Evolutionary conservation across 1,140 invertebrate species (phyloP).

Genomic region (Vanessa atalanta): DNA sequence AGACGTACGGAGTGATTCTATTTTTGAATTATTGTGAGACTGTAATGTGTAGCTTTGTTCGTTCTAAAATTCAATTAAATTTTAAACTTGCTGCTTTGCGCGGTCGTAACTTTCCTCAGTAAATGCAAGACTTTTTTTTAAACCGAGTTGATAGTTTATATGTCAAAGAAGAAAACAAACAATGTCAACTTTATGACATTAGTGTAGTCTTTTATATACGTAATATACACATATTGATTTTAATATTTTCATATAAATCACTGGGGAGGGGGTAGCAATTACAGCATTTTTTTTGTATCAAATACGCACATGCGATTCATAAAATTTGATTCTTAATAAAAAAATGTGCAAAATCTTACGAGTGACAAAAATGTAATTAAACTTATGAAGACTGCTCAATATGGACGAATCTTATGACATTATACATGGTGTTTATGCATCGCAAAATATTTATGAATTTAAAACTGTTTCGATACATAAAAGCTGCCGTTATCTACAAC

Average conservation of each 20-base stretch:
- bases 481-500: constrained; percentile 39
- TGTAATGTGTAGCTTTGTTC: no score
- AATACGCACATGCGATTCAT: constrained; percentile 11
- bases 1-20: no score
- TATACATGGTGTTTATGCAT: constrained; percentile 38
- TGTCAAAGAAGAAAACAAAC: no score
- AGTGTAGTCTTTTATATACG: no score
- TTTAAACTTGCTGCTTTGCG: no score
- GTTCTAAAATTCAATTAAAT: no score
- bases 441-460: constrained; percentile 51
- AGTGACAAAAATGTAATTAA: constrained; percentile 17
- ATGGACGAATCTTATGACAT: constrained; percentile 6
- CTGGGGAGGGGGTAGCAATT: not conserved
- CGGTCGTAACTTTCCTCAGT: no score
- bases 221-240: no score
- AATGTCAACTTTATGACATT: no score
- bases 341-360: constrained; percentile 28
- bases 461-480: constrained; percentile 13
- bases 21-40: no score
- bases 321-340: not conserved
- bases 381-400: constrained; percentile 1
- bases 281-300: not conserved
- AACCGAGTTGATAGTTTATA: no score
- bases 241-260: not conserved
- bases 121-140: no score